Conservation (phyloP, 2,113 vertebrate species). For the Hippocampus zosterae region DNA sequence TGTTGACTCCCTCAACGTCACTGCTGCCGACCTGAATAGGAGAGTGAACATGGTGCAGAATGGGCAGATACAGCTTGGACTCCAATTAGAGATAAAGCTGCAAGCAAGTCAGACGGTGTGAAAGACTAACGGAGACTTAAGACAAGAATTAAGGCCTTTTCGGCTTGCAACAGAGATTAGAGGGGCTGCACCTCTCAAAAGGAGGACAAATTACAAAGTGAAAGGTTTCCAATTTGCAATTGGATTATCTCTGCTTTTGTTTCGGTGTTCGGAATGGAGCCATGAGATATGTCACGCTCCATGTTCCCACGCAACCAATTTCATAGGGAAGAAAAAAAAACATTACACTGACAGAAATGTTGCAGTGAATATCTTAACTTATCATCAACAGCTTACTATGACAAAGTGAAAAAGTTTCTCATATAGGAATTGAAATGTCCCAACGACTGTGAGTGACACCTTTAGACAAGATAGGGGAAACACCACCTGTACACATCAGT, state of each 20-base stretch:
- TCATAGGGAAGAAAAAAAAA: neutral
- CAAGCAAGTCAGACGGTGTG: constrained; percentile 37
- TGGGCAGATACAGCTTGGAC: constrained; percentile 5
- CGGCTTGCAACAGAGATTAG: constrained; percentile 42
- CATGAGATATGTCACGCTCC: constrained; percentile 34
- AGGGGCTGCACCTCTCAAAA: constrained; percentile 36
- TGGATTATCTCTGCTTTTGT: constrained; percentile 55
- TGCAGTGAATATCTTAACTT: neutral
- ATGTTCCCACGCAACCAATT: neutral
- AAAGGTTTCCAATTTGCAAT: constrained; percentile 45
- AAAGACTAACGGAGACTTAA: constrained; percentile 55
- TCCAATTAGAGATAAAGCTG: constrained; percentile 21
- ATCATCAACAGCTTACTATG: neutral
- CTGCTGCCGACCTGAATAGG: constrained; percentile 80
- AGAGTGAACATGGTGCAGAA: constrained; percentile 32
- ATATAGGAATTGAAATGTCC: neutral
- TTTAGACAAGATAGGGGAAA: neutral
- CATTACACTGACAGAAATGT: neutral
- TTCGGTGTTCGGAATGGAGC: constrained; percentile 31
- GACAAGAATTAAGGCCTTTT: constrained; percentile 52
- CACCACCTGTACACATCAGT: neutral
- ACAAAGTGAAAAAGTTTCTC: neutral
- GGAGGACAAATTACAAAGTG: constrained; percentile 40
- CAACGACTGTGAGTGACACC: neutral
- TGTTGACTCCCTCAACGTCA: constrained; percentile 90